Percentiles rank a stretch among this genome's conserved stretches.
Conservation (phyloP, 2,888 invertebrate species). For the Busseola fusca region DNA sequence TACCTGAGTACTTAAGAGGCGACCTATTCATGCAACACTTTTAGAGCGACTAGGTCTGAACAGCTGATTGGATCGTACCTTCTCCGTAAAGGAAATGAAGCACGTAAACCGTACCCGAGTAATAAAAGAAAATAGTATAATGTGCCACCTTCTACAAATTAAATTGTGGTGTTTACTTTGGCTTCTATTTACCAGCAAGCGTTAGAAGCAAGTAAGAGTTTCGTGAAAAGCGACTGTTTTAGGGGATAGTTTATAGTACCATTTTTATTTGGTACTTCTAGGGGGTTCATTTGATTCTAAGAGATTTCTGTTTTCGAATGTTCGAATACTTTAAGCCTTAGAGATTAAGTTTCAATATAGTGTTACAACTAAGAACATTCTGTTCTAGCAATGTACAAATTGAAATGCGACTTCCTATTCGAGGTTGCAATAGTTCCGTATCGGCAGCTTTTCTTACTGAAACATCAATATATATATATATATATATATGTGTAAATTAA, state of each 20-base stretch:
- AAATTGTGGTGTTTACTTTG: constrained; percentile 47
- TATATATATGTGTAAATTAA: constrained; percentile 25
- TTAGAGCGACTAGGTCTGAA: constrained; percentile 28
- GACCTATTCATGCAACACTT: constrained; percentile 30
- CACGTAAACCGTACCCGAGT: constrained; percentile 50
- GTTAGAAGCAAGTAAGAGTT: too few species aligned
- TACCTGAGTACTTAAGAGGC: constrained; percentile 24
- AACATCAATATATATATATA: constrained; percentile 30
- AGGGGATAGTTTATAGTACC: neutral
- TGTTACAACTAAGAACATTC: constrained; percentile 1
- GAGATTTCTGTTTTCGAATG: constrained; percentile 14
- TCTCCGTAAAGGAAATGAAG: constrained; percentile 55
- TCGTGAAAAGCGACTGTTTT: neutral
- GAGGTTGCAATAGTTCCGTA: neutral
- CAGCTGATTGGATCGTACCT: constrained; percentile 54
- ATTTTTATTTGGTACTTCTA: constrained; percentile 6
- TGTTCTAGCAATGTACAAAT: neutral
- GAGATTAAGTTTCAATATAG: constrained; percentile 1
- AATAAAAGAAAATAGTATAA: constrained; percentile 54
- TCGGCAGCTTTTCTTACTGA: neutral
- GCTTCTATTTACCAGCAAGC: constrained; percentile 14
- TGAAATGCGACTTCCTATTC: neutral
- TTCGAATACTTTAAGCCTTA: neutral
- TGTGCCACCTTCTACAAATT: constrained; percentile 50
- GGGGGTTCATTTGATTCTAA: constrained; percentile 21